A percentile compares a stretch with the other conserved stretches of the same genome.
phyloP scores from a whole-genome alignment of 2,888 invertebrate genomes.

The Oxycera nigricornis region DNA sequence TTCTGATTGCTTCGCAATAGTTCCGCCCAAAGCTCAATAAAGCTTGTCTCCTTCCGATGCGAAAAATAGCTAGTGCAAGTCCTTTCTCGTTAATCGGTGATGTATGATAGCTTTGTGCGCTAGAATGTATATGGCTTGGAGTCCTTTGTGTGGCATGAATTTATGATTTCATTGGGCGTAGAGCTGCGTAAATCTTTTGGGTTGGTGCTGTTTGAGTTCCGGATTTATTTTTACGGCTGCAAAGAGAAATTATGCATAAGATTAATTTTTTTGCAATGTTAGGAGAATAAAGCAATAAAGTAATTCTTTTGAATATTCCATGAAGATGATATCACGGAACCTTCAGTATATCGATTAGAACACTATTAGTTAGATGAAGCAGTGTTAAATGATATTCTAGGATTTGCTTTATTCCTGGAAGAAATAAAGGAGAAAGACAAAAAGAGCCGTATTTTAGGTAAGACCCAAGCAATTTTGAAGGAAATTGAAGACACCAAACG shows the following conservation, averaged over 20 bases:
- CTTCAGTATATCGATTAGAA: too few species aligned
- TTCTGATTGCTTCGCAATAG: not conserved
- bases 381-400: too few species aligned
- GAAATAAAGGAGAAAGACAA: too few species aligned
- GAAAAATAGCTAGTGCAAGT: not conserved
- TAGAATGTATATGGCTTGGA: not conserved
- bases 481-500: too few species aligned
- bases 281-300: too few species aligned
- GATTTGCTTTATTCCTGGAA: too few species aligned
- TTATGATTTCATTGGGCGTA: not conserved
- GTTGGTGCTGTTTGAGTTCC: not conserved
- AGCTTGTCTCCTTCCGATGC: not conserved
- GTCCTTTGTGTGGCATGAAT: not conserved
- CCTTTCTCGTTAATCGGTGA: not conserved
- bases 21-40: not conserved
- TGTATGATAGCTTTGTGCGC: slow-evolving; percentile 2
- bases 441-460: too few species aligned
- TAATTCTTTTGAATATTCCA: too few species aligned
- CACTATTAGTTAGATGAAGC: too few species aligned
- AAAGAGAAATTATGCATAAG: slow-evolving; percentile 2
- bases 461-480: too few species aligned
- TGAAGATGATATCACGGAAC: too few species aligned
- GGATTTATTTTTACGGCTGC: not conserved
- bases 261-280: too few species aligned
- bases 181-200: not conserved